Conservation (phyloP, 2,113 vertebrate genomes). For the Pluvianellus socialis region DNA sequence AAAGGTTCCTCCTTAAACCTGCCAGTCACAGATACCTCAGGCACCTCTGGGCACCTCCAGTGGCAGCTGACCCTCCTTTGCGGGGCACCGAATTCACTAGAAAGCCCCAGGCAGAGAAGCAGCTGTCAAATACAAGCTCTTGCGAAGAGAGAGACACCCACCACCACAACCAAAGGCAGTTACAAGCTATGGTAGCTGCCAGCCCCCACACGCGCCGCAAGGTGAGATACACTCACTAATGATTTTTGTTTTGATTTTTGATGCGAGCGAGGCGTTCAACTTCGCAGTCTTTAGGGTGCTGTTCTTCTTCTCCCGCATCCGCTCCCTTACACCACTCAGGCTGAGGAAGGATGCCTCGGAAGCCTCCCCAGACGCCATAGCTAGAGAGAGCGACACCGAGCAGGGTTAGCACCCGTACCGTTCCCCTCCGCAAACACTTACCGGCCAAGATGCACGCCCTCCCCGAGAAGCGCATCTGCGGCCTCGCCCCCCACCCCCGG, state of each 20-base stretch:
- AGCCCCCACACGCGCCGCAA: background rate
- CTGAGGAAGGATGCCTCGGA: background rate
- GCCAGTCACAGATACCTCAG: background rate
- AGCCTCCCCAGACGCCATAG: background rate
- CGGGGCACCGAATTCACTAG: background rate
- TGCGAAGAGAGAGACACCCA: background rate
- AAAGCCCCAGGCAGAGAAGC: background rate
- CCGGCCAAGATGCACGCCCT: fast-evolving
- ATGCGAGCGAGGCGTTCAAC: constrained; percentile 69
- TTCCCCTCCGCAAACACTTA: background rate
- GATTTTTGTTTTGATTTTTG: constrained; percentile 82
- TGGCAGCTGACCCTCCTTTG: no score
- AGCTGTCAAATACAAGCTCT: background rate
- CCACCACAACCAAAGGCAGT: background rate
- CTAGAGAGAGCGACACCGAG: background rate
- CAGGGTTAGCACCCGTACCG: background rate
- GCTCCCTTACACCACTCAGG: background rate
- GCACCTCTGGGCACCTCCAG: background rate
- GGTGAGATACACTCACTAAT: constrained; percentile 72
- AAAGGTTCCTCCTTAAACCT: background rate
- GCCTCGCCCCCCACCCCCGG: background rate
- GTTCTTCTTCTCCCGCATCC: constrained; percentile 66
- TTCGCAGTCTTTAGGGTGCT: constrained; percentile 56
- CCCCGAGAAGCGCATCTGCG: no score
- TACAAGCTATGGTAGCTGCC: fast-evolving